A percentile compares a stretch with the other conserved stretches of the same genome.
Conservation (phyloP, 1,140 invertebrate genomes). For the Nasonia giraulti region DNA sequence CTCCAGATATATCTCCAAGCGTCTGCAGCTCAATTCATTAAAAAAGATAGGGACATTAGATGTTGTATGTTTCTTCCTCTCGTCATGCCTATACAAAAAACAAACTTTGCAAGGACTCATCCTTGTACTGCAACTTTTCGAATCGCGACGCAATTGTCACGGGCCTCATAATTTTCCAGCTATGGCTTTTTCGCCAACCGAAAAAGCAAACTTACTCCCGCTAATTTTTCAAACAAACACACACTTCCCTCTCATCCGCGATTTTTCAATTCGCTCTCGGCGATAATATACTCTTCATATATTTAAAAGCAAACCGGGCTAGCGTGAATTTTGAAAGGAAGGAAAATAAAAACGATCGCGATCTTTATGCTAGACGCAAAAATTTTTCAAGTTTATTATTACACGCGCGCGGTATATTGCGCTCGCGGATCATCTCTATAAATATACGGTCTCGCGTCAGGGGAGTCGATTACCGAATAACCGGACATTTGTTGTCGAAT, state of each 20-base stretch:
- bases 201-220: background rate
- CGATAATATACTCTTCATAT: background rate
- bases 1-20: too few relatives aligned
- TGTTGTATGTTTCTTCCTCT: background rate
- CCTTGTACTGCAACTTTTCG: too few relatives aligned
- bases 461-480: constrained; percentile 23
- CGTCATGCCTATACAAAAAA: too few relatives aligned
- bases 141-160: background rate
- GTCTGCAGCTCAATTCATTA: too few relatives aligned
- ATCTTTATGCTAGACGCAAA: constrained; percentile 27
- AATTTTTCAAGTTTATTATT: constrained; percentile 49
- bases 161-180: background rate
- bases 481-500: constrained; percentile 32
- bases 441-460: constrained; percentile 59
- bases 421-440: constrained; percentile 62
- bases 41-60: too few relatives aligned
- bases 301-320: background rate
- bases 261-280: background rate
- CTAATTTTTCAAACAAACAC: background rate
- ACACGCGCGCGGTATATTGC: constrained; percentile 13
- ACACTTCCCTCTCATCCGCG: background rate
- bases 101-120: too few relatives aligned
- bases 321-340: background rate
- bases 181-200: background rate
- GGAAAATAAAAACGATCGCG: constrained; percentile 21